Conservation (phyloP, 2,888 invertebrate species). For the Drosophila mercatorum region DNA sequence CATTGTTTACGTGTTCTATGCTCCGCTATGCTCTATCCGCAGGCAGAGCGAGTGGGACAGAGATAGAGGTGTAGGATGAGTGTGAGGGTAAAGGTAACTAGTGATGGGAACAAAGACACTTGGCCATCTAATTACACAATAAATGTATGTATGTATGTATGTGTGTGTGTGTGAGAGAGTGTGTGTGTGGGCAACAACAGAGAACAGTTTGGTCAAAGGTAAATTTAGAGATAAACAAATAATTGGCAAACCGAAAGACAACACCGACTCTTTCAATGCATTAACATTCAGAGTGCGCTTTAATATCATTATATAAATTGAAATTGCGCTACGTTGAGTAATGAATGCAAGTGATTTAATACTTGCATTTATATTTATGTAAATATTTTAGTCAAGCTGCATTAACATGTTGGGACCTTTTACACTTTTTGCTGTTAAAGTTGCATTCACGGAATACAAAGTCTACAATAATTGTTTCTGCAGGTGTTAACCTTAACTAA, state of each 20-base stretch:
- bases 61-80: neutral
- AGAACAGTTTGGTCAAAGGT: conserved; percentile 2
- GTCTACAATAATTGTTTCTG: neutral
- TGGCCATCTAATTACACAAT: conserved; percentile 3
- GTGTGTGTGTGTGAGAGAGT: neutral
- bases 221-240: neutral
- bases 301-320: neutral
- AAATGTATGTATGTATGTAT: neutral
- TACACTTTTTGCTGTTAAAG: neutral
- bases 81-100: neutral
- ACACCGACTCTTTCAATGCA: neutral
- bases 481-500: neutral
- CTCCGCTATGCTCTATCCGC: neutral
- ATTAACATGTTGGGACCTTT: neutral
- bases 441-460: neutral
- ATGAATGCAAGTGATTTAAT: neutral
- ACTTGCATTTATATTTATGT: conserved; percentile 7
- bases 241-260: neutral
- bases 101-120: conserved; percentile 14
- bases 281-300: neutral
- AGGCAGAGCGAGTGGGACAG: neutral
- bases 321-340: too few species aligned
- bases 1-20: conserved; percentile 24
- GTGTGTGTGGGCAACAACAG: neutral
- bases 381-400: conserved; percentile 1